Base-by-base conservation (phyloP, 2,113 vertebrate species). In the Quiscalus mexicanus region DNA sequence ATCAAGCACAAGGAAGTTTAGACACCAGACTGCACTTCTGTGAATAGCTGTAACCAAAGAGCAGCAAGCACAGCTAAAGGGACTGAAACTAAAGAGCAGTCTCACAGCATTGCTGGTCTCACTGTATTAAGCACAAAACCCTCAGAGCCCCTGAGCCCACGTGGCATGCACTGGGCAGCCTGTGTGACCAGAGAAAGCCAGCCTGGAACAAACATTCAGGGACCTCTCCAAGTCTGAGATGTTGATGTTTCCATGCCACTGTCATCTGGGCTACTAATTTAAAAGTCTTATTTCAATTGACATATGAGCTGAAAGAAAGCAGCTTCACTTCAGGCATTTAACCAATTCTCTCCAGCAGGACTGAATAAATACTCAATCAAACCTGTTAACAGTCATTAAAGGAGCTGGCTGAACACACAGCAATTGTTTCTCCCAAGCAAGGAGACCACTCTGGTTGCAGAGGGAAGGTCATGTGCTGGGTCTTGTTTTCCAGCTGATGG, bases 261-360 rank as follows among this genome's bases (percentile, higher is more conserved):
- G 76, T 71, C 96, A 94, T 95, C 91, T 92, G 80, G 81, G 69
- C 73, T 67, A 63, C 67, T 81, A 70, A 93, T 93, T 84, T 88
- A 71, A 73, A 85, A 90, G 64, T 89, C 77, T 89, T 71, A 94
- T 84, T 96, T 90, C 83, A 88, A n/a, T 5, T 78, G 80, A 94
- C 83, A 82, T 25, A 21, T 2, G 24, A 88, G 76, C 82, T 88
- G 71, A 70, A 67, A 87, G 70, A 33, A 83, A 86, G 68, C n/a
- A 71, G 83, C 67, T 87, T 89, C 90, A 84, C 83, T 96, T 81
- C 23, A 77, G 76, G 80, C 88, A 53, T 77, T 90, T 90, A 95
- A 91, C 83, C 27, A 90, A 52, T 56, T 80, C 67, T 68, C 53
- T 90, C 45, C 90, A 96, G 82, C 79, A 94, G 78, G 79, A 86